phyloP scores from a whole-genome alignment of 2,797 vertebrate species.

The Peromyscus attwateri region DNA sequence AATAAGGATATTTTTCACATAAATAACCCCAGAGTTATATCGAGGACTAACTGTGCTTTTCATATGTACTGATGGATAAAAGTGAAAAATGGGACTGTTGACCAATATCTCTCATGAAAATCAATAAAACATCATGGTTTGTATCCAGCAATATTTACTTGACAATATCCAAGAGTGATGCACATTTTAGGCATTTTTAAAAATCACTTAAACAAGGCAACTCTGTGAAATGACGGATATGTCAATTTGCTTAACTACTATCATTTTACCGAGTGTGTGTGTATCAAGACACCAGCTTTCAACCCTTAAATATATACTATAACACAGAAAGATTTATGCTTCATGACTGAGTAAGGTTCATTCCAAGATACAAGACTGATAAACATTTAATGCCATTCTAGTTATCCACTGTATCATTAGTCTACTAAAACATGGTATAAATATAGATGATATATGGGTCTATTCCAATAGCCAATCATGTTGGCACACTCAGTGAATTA shows the following conservation, averaged over 20 bases:
- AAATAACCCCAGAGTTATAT: not conserved
- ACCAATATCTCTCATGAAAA: not conserved
- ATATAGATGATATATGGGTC: not conserved
- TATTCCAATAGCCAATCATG: not conserved
- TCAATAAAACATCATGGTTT: not conserved
- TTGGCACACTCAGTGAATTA: not conserved
- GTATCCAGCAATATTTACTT: not conserved
- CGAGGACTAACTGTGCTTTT: not conserved
- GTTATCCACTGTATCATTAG: too few relatives aligned
- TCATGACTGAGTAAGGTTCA: not conserved
- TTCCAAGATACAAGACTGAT: not conserved
- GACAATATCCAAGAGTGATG: not conserved
- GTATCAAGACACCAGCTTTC: not conserved
- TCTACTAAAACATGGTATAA: not conserved
- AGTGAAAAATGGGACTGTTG: not conserved
- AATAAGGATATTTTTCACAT: not conserved
- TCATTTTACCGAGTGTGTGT: not conserved
- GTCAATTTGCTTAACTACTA: not conserved
- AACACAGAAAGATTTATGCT: not conserved
- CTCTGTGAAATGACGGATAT: not conserved
- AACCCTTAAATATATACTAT: not conserved
- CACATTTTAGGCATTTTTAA: not conserved
- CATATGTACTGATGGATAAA: not conserved
- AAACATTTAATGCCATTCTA: not conserved
- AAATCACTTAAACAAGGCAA: not conserved